These are phyloP conservation scores for Drosophila littoralis DNA, from an alignment of 1,140 invertebrate genomes.

Conservation along the genomic window DNA sequence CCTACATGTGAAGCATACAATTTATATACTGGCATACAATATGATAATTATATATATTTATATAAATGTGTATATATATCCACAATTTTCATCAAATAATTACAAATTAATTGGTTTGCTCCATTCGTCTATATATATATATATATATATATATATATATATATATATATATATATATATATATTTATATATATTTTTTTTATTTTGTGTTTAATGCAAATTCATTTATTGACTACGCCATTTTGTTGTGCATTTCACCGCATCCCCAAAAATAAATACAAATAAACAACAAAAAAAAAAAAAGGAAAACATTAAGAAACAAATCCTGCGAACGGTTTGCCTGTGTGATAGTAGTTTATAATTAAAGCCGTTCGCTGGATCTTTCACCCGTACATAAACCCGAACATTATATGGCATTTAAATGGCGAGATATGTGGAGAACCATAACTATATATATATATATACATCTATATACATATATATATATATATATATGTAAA, in stretches of 20 bases:
- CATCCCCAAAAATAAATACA: background rate
- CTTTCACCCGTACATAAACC: background rate
- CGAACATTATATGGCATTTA: conserved; percentile 38
- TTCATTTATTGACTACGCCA: background rate
- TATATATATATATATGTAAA: conserved; percentile 18
- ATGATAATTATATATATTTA: conserved; percentile 1
- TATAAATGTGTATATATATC: conserved; percentile 6
- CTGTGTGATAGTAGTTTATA: conserved; percentile 85
- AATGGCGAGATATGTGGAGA: conserved; percentile 50
- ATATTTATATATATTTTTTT: background rate
- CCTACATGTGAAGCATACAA: background rate
- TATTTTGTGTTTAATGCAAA: conserved; percentile 7
- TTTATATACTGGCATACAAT: background rate
- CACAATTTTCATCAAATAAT: conserved; percentile 2
- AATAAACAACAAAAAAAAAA: background rate
- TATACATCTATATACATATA: conserved; percentile 25
- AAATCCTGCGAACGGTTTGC: conserved; percentile 67
- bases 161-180: too few relatives aligned
- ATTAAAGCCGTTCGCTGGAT: conserved; percentile 71
- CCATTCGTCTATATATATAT: background rate
- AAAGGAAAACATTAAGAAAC: background rate
- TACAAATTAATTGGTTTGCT: conserved; percentile 9
- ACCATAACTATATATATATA: conserved; percentile 27
- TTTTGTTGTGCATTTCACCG: conserved; percentile 13
- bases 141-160: too few relatives aligned